Evolutionary conservation across 2,797 vertebrate genomes (phyloP).

Genomic region (Hypotaenidia okinawae): DNA sequence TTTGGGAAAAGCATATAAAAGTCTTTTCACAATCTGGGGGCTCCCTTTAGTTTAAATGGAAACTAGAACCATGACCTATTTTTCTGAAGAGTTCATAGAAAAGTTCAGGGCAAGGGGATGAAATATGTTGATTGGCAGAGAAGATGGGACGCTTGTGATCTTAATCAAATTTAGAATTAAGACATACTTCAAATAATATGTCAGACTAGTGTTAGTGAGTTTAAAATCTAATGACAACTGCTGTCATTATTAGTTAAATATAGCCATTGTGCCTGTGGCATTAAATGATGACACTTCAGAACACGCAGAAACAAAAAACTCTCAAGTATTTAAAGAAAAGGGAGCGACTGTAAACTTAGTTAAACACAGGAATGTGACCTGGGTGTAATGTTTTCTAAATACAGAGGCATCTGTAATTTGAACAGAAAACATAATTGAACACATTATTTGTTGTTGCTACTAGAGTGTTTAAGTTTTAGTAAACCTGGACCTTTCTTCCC

Average conservation of each 20-base stretch:
- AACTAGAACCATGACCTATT: constrained; percentile 23
- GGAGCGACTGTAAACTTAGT: constrained; percentile 72
- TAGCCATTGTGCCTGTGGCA: constrained; percentile 74
- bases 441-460: constrained; percentile 55
- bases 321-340: constrained; percentile 72
- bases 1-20: background rate
- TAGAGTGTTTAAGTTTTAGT: constrained; percentile 43
- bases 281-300: constrained; percentile 75
- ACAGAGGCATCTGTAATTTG: constrained; percentile 61
- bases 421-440: constrained; percentile 55
- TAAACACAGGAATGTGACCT: constrained; percentile 80
- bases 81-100: constrained; percentile 64
- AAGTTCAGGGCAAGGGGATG: constrained; percentile 68
- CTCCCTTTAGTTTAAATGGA: constrained; percentile 20
- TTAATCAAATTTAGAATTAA: constrained; percentile 82
- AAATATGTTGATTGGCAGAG: constrained; percentile 79
- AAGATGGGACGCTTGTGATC: constrained; percentile 80
- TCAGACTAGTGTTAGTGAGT: constrained; percentile 82
- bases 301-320: constrained; percentile 79
- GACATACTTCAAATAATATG: constrained; percentile 81
- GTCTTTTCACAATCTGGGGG: background rate
- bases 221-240: constrained; percentile 81
- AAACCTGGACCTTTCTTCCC: background rate
- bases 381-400: constrained; percentile 71
- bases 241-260: constrained; percentile 83